Evolutionary conservation across 2,113 vertebrate species (phyloP).

Genomic region (Stigmatopora nigra): DNA sequence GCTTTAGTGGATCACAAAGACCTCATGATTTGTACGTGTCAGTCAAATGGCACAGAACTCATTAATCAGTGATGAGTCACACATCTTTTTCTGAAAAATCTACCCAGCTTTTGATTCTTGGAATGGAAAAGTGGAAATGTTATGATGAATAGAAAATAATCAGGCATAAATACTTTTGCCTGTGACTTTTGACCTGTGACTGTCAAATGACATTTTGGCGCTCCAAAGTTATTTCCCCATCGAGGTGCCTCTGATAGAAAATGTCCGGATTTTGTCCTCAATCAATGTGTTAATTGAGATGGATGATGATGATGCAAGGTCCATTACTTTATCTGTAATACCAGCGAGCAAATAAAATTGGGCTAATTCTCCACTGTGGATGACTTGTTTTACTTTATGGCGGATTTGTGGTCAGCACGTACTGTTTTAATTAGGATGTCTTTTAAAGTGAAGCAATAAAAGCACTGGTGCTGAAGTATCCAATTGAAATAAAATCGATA

Average conservation of each 20-base stretch:
- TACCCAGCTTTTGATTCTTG: constrained; percentile 36
- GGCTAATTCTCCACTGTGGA: constrained; percentile 38
- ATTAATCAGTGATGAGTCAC: constrained; percentile 38
- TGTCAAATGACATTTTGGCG: constrained; percentile 46
- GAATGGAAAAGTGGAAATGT: constrained; percentile 21
- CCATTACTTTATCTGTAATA: constrained; percentile 52
- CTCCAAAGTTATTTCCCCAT: constrained; percentile 30
- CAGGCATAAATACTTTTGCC: constrained; percentile 37
- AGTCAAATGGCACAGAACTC: constrained; percentile 22
- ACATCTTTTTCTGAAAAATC: constrained; percentile 26
- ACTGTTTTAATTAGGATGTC: constrained; percentile 24
- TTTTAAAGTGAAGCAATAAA: constrained; percentile 16
- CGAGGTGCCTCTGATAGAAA: constrained; percentile 40
- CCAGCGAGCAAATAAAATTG: constrained; percentile 42
- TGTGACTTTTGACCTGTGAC: constrained; percentile 44
- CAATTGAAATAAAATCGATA: constrained; percentile 29
- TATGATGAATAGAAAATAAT: constrained; percentile 41
- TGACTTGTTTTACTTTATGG: constrained; percentile 27
- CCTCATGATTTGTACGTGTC: constrained; percentile 25
- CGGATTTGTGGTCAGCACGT: constrained; percentile 29
- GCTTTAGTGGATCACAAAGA: constrained; percentile 26
- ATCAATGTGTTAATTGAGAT: constrained; percentile 58
- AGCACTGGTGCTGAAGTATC: constrained; percentile 12
- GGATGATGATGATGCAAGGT: constrained; percentile 58
- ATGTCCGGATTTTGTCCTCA: constrained; percentile 41